Evolutionary conservation across 2,888 invertebrate species (phyloP).

Genomic region (Aphidoletes aphidimyza): DNA sequence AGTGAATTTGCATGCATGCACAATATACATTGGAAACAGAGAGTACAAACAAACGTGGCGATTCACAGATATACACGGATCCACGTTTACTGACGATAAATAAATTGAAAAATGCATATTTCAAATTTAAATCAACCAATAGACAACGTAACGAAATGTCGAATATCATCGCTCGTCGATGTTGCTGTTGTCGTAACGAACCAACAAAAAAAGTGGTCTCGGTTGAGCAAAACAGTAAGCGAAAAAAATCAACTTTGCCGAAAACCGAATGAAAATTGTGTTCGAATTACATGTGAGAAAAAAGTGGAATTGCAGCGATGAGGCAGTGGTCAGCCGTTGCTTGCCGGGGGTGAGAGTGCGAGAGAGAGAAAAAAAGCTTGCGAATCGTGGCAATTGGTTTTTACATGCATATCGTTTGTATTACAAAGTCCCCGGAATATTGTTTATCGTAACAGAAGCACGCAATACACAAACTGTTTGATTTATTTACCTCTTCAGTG

Average conservation of each 20-base stretch:
- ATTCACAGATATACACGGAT: not conserved
- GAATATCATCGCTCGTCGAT: slow-evolving; percentile 17
- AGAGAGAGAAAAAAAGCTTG: too few relatives aligned
- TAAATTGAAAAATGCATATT: slow-evolving; percentile 53
- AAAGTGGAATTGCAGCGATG: slow-evolving; percentile 11
- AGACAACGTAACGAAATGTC: slow-evolving; percentile 49
- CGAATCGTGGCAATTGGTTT: not conserved
- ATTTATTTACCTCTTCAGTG: slow-evolving; percentile 32
- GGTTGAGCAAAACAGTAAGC: not conserved
- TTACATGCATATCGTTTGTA: not conserved
- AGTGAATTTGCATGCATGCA: slow-evolving; percentile 50
- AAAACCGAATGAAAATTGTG: not conserved
- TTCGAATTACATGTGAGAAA: not conserved
- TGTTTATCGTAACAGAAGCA: slow-evolving; percentile 23
- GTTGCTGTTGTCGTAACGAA: not conserved
- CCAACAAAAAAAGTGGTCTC: too few relatives aligned
- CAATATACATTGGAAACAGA: not conserved
- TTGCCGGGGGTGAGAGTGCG: too few relatives aligned
- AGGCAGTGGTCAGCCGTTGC: not conserved
- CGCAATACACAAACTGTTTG: slow-evolving; percentile 28
- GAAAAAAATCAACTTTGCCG: not conserved
- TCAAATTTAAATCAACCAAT: slow-evolving; percentile 45
- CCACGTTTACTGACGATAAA: slow-evolving; percentile 19
- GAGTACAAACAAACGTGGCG: slow-evolving; percentile 41
- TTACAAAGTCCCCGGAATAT: slow-evolving; percentile 9